Percentiles rank a stretch among this genome's conserved stretches.
These are phyloP conservation scores for Chaetodon trifascialis DNA, from an alignment of 2,113 vertebrate genomes.

Conservation along the genomic window DNA sequence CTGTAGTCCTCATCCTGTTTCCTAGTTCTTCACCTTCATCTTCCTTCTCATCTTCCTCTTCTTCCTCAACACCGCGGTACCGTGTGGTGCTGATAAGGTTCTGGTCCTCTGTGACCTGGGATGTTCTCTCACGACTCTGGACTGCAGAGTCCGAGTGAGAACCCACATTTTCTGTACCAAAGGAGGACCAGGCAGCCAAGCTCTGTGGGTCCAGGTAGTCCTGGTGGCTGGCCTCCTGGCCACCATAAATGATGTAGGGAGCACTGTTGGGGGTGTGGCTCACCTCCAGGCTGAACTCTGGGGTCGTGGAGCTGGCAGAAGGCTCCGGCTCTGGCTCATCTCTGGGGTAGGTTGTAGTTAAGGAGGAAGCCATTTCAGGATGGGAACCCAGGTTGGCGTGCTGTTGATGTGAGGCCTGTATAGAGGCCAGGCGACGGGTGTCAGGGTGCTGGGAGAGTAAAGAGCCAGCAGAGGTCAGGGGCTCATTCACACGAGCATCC, in stretches of 20 bases:
- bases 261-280: conserved; percentile 66
- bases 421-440: conserved; percentile 88
- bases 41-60: conserved; percentile 65
- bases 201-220: conserved; percentile 80
- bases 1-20: conserved; percentile 58
- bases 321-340: conserved; percentile 45
- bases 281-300: conserved; percentile 53
- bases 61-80: conserved; percentile 29
- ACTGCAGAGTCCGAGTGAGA: conserved; percentile 65
- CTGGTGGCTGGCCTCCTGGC: conserved; percentile 67
- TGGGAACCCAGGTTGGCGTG: conserved; percentile 66
- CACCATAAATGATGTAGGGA: conserved; percentile 64
- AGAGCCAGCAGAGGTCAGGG: conserved; percentile 85
- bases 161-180: conserved; percentile 80
- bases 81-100: conserved; percentile 29
- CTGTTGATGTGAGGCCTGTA: conserved; percentile 87
- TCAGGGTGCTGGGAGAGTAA: conserved; percentile 88
- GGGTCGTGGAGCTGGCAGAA: conserved; percentile 33
- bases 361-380: conserved; percentile 47
- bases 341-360: conserved; percentile 36
- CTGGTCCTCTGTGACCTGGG: conserved; percentile 52
- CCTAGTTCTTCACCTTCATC: conserved; percentile 59
- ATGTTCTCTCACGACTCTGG: conserved; percentile 73
- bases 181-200: conserved; percentile 83
- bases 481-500: conserved; percentile 89